Conservation (phyloP, 2,797 vertebrate genomes). For the Tinamus major region DNA sequence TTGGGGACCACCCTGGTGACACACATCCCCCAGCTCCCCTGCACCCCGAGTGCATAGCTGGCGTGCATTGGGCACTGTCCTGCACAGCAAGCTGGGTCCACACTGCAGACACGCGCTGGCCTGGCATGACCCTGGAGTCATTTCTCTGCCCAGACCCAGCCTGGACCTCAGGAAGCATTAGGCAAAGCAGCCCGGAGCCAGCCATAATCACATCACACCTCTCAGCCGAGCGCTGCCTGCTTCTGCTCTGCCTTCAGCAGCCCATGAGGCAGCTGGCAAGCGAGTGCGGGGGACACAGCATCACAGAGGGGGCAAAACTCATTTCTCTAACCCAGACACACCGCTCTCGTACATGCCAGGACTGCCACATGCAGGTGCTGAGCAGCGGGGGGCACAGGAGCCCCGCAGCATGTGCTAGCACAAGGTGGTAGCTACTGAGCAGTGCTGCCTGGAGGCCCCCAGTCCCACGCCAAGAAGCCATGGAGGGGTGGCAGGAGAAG, state of each 20-base stretch:
- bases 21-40: background rate
- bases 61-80: background rate
- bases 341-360: background rate
- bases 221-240: background rate
- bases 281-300: accelerated
- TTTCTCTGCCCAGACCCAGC: background rate
- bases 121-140: background rate
- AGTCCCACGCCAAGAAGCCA: no score
- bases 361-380: background rate
- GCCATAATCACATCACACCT: accelerated
- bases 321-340: background rate
- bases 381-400: background rate
- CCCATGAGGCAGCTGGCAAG: background rate
- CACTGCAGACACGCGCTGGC: background rate
- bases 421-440: no score
- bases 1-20: background rate
- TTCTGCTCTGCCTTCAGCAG: background rate
- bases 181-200: background rate
- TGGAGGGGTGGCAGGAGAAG: background rate
- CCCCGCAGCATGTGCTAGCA: no score
- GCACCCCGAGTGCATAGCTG: background rate
- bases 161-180: background rate
- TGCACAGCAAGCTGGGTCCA: background rate
- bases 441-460: background rate
- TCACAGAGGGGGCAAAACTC: background rate